These are phyloP conservation scores for Holacanthella duospinosa DNA, from an alignment of 2,888 invertebrate species.

Conservation along the genomic window DNA sequence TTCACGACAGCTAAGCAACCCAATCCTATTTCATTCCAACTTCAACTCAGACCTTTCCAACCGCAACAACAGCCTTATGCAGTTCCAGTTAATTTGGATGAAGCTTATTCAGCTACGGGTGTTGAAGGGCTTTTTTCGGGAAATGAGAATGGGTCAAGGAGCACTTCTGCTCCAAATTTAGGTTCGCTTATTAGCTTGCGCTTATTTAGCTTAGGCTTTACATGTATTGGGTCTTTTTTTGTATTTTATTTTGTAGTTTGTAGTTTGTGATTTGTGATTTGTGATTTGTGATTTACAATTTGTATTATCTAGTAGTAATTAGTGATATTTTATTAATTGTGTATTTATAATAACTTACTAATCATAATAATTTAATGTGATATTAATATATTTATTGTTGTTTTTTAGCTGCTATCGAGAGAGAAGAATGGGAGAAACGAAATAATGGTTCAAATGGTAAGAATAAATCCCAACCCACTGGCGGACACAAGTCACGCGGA, in stretches of 20 bases:
- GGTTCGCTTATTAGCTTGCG: no score
- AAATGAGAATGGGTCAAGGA: constrained; percentile 41
- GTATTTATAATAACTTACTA: neutral
- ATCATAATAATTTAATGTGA: neutral
- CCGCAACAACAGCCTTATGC: neutral
- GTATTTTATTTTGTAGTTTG: constrained; percentile 3
- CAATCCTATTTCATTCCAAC: neutral
- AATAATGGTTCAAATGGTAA: constrained; percentile 7
- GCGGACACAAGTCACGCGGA: constrained; percentile 34
- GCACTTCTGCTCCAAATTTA: constrained; percentile 85
- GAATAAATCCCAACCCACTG: constrained; percentile 15
- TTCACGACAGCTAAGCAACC: neutral
- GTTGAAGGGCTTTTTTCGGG: neutral
- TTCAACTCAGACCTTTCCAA: constrained; percentile 1
- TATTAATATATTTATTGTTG: neutral
- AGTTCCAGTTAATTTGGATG: neutral
- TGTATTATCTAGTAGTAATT: neutral
- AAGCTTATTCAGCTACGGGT: neutral
- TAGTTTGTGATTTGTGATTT: no score
- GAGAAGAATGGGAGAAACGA: constrained; percentile 13
- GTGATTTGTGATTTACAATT: no score
- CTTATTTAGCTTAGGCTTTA: no score
- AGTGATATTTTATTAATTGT: neutral
- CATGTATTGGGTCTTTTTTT: constrained; percentile 12
- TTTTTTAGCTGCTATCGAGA: constrained; percentile 12